Conservation (phyloP, 2,797 vertebrate species). For the Gallinago nigripennis region DNA sequence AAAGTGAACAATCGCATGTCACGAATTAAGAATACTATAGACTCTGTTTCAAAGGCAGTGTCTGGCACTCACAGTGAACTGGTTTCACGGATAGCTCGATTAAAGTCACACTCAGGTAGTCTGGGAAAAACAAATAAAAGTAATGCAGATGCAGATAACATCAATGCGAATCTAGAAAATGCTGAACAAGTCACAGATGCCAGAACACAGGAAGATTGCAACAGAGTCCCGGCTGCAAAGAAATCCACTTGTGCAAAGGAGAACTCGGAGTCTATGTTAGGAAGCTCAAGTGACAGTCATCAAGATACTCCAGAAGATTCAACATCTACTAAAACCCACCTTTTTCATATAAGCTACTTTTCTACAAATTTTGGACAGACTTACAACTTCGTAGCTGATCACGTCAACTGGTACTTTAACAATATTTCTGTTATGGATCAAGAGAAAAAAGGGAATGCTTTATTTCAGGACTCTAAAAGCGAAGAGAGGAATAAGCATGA, state of each 20-base stretch:
- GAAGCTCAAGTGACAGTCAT: neutral
- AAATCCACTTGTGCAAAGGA: slow-evolving; percentile 51
- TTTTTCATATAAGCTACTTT: slow-evolving; percentile 87
- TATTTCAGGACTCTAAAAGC: slow-evolving; percentile 40
- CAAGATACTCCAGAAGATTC: slow-evolving; percentile 55
- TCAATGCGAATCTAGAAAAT: slow-evolving; percentile 59
- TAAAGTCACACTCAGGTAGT: slow-evolving; percentile 80
- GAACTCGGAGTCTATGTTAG: neutral
- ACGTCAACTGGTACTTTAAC: slow-evolving; percentile 91
- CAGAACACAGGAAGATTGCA: slow-evolving; percentile 41
- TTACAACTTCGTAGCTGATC: slow-evolving; percentile 87
- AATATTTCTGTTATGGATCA: slow-evolving; percentile 75
- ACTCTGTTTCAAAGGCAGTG: slow-evolving; percentile 91
- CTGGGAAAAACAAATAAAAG: slow-evolving; percentile 68
- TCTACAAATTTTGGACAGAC: slow-evolving; percentile 90
- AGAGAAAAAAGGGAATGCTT: slow-evolving; percentile 57
- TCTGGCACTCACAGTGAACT: slow-evolving; percentile 88
- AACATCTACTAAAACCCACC: slow-evolving; percentile 68
- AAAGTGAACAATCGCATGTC: slow-evolving; percentile 87
- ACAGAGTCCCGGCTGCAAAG: slow-evolving; percentile 65
- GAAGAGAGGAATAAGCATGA: slow-evolving; percentile 22
- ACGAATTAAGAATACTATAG: slow-evolving; percentile 89
- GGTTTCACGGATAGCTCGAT: slow-evolving; percentile 84
- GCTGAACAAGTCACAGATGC: slow-evolving; percentile 24
- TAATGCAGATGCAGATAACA: neutral